phyloP scores from a whole-genome alignment of 1,140 invertebrate species.

The Ylistrum balloti region DNA sequence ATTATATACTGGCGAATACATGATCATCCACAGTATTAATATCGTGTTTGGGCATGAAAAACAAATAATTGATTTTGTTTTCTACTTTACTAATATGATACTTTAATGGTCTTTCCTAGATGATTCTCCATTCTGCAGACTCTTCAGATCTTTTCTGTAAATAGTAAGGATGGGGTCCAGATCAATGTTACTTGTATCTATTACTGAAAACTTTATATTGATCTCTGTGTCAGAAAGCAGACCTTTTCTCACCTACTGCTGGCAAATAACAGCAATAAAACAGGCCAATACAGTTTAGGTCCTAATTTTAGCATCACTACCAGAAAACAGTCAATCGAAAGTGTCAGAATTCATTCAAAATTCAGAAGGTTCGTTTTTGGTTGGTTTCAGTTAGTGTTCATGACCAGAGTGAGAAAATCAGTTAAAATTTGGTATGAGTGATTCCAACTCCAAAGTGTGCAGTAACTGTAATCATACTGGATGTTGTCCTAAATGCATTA shows the following conservation, averaged over 20 bases:
- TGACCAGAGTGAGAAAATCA: not conserved
- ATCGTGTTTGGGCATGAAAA: no score
- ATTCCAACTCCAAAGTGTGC: not conserved
- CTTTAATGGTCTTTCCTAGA: no score
- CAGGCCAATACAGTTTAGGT: not conserved
- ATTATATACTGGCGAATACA: no score
- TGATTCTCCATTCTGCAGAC: not conserved
- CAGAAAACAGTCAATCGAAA: not conserved
- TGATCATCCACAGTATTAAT: no score
- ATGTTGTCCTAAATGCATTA: no score
- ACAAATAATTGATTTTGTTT: no score
- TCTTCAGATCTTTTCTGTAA: not conserved
- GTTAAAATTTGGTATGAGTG: not conserved
- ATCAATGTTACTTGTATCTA: not conserved
- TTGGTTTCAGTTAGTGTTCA: not conserved
- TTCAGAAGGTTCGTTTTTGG: not conserved
- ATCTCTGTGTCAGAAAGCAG: not conserved
- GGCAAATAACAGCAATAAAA: not conserved
- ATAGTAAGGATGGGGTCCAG: not conserved
- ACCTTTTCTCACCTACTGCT: not conserved
- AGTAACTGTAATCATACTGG: no score
- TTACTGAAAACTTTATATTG: not conserved
- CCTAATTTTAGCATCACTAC: not conserved
- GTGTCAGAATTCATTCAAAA: slow-evolving; percentile 23
- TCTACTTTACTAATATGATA: no score